Evolutionary conservation across 2,113 vertebrate genomes (phyloP).

Genomic region (Serilophus lunatus): DNA sequence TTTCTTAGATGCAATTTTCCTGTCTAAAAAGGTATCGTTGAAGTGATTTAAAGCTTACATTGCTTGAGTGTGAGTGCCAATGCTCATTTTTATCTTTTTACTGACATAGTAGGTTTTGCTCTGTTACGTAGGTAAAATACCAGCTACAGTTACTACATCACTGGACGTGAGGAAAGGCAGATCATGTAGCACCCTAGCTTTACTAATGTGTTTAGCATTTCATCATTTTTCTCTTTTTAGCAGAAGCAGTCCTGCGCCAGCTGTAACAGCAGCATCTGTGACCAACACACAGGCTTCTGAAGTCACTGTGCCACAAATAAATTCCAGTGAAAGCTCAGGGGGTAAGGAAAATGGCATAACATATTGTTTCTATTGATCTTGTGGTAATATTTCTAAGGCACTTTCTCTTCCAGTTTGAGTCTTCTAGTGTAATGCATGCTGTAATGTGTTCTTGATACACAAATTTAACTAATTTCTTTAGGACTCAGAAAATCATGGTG

Average conservation of each 20-base stretch:
- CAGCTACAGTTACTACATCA: not conserved
- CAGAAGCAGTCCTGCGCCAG: conserved; percentile 82
- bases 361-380: not conserved
- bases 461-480: not conserved
- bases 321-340: conserved; percentile 81
- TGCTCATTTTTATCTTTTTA: not conserved
- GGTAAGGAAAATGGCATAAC: conserved; percentile 62
- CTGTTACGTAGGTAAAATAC: not conserved
- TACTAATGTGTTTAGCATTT: not conserved
- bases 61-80: not conserved
- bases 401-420: not conserved
- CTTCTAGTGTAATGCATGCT: not conserved
- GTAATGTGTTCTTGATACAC: not conserved
- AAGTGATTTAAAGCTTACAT: not conserved
- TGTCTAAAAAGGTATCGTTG: not conserved
- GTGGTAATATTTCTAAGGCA: not conserved
- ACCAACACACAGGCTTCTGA: conserved; percentile 79
- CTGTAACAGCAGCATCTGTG: conserved; percentile 79
- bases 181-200: not conserved
- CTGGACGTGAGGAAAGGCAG: not conserved
- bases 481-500: not conserved
- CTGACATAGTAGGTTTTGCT: not conserved
- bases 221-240: conserved; percentile 23
- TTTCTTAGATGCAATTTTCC: not conserved
- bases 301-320: conserved; percentile 76